A percentile compares a stretch with the other conserved stretches of the same genome.
phyloP scores from a whole-genome alignment of 2,888 invertebrate species.

The Trichacis sp. region DNA sequence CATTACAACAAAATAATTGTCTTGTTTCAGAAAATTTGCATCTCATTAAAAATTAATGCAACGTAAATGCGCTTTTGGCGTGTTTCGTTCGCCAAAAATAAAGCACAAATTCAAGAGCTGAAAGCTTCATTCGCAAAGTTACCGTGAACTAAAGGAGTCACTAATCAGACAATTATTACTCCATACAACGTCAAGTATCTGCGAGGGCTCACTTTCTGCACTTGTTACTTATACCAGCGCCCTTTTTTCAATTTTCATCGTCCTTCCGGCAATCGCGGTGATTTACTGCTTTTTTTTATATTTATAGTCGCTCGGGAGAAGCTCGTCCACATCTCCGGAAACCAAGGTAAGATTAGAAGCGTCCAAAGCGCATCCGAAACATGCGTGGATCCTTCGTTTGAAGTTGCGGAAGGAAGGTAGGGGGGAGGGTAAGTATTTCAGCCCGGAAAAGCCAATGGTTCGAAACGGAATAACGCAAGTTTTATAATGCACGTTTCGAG shows the following conservation, averaged over 20 bases:
- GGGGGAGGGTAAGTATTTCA: too few species aligned
- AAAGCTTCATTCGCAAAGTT: too few species aligned
- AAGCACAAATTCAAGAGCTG: constrained; percentile 23
- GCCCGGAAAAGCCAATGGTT: too few species aligned
- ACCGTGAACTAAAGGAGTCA: too few species aligned
- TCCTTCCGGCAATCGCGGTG: neutral
- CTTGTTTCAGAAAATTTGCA: constrained; percentile 10
- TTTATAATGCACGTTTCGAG: too few species aligned
- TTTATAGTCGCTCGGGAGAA: constrained; percentile 31
- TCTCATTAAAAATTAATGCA: constrained; percentile 7
- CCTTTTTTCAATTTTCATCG: constrained; percentile 3
- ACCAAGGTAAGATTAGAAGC: constrained; percentile 42
- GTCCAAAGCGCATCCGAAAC: constrained; percentile 10
- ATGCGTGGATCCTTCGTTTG: too few species aligned
- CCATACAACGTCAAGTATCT: constrained; percentile 44
- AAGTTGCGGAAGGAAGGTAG: too few species aligned
- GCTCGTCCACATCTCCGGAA: constrained; percentile 43
- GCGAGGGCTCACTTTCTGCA: constrained; percentile 45
- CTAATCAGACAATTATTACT: constrained; percentile 57
- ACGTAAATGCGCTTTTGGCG: constrained; percentile 33
- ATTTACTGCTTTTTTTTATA: neutral
- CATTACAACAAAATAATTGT: constrained; percentile 31
- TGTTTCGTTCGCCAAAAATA: constrained; percentile 45
- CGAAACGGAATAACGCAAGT: neutral
- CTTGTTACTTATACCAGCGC: constrained; percentile 45